phyloP scores from a whole-genome alignment of 1,140 invertebrate genomes.

The Meloidogyne floridensis region DNA sequence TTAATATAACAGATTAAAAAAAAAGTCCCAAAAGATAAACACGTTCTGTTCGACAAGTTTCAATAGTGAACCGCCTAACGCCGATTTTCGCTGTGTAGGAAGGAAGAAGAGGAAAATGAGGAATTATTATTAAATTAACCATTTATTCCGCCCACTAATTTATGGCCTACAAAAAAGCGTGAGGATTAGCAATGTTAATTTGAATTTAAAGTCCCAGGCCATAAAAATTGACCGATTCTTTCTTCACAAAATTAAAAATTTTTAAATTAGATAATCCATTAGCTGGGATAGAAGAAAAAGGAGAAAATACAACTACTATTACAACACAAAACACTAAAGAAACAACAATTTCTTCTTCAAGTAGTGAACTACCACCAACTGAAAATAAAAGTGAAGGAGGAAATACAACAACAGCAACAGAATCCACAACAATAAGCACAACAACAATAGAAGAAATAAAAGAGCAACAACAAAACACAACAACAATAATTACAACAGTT shows the following conservation, averaged over 20 bases:
- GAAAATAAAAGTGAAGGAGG: not conserved
- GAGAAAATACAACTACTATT: not conserved
- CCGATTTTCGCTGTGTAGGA: no score
- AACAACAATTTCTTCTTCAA: not conserved
- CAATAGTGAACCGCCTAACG: no score
- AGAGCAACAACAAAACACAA: not conserved
- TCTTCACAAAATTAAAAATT: no score
- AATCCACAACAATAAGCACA: not conserved
- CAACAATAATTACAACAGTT: constrained; percentile 14
- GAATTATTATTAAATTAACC: no score
- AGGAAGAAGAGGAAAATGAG: no score
- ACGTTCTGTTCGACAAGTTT: no score
- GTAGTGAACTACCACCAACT: no score
- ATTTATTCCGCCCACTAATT: no score
- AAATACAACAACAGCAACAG: not conserved
- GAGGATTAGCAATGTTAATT: no score
- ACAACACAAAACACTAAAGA: not conserved
- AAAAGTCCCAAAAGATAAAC: not conserved
- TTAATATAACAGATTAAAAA: not conserved
- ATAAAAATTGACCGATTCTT: no score
- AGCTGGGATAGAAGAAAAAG: not conserved
- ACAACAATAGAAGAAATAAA: not conserved
- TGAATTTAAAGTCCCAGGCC: no score
- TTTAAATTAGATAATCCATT: not conserved
- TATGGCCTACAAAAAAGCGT: no score